These are phyloP conservation scores for Pseudomyrmex pallidus DNA, from an alignment of 1,140 invertebrate species.

Conservation along the genomic window DNA sequence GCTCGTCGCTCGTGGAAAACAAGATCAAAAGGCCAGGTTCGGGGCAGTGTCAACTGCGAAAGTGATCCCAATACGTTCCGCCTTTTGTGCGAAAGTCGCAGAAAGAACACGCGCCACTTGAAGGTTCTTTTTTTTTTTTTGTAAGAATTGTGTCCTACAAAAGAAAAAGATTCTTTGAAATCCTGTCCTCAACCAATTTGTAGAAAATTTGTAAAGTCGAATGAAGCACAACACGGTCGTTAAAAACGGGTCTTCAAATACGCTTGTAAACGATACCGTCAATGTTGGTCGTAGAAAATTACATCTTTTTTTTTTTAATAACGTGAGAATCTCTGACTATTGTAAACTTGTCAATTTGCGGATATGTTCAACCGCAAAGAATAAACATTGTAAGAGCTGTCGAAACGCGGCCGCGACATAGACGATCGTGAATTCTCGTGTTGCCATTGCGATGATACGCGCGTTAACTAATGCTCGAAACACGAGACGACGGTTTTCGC, in stretches of 20 bases:
- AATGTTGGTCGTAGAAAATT: too few species aligned
- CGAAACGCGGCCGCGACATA: not conserved
- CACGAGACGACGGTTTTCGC: conserved; percentile 61
- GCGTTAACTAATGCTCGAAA: conserved; percentile 74
- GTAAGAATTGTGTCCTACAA: too few species aligned
- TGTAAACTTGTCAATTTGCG: too few species aligned
- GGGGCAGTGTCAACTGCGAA: conserved; percentile 1
- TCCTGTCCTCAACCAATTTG: not conserved
- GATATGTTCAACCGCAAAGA: conserved; percentile 4
- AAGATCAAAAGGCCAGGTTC: conserved; percentile 67
- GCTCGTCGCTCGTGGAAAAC: conserved; percentile 70
- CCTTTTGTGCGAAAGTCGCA: not conserved
- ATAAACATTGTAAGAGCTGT: conserved; percentile 21
- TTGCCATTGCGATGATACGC: conserved; percentile 71
- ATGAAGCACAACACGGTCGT: not conserved
- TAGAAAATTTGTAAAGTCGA: not conserved
- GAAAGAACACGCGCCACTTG: not conserved
- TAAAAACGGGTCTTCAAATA: not conserved
- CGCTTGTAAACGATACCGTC: too few species aligned
- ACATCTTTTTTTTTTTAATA: too few species aligned
- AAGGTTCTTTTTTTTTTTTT: not conserved
- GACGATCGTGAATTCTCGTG: conserved; percentile 37
- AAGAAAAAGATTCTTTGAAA: not conserved
- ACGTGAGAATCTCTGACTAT: too few species aligned
- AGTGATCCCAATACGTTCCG: conserved; percentile 21